Percentiles rank a stretch among this genome's conserved stretches.
These are phyloP conservation scores for Misgurnus anguillicaudatus DNA, from an alignment of 2,113 vertebrate species.

Conservation along the genomic window DNA sequence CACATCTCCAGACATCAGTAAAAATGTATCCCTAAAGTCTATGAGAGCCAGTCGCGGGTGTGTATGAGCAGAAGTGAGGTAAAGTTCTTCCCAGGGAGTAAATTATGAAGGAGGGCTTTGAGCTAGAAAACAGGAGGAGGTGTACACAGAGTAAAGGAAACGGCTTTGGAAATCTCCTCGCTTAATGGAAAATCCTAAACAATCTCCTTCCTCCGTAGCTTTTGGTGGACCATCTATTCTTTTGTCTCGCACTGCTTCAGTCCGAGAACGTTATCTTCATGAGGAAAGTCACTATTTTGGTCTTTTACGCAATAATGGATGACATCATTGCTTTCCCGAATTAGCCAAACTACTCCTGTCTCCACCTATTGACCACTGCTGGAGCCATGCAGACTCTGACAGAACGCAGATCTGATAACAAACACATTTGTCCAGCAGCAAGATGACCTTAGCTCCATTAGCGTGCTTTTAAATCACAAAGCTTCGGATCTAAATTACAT, in stretches of 20 bases:
- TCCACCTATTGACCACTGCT: neutral
- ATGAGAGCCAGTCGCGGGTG: conserved; percentile 2
- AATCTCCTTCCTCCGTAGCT: conserved; percentile 40
- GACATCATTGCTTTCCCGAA: neutral
- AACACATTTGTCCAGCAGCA: neutral
- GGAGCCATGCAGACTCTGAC: neutral
- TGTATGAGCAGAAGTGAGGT: neutral
- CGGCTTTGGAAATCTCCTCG: conserved; percentile 44
- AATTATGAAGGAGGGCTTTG: conserved; percentile 18
- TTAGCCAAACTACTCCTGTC: neutral
- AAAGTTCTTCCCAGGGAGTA: neutral
- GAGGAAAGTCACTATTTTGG: neutral
- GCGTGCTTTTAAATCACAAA: conserved; percentile 7
- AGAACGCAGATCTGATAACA: conserved; percentile 12
- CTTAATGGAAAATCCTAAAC: conserved; percentile 43
- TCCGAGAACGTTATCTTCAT: neutral
- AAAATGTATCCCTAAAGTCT: neutral
- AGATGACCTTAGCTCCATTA: neutral
- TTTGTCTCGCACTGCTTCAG: neutral
- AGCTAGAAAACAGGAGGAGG: conserved; percentile 24
- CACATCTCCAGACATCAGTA: conserved; percentile 21
- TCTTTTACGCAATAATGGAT: neutral
- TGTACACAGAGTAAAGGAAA: conserved; percentile 30
- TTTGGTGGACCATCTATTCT: neutral
- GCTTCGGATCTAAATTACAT: neutral